phyloP scores from a whole-genome alignment of 2,113 vertebrate species.

The Manacus vitellinus region DNA sequence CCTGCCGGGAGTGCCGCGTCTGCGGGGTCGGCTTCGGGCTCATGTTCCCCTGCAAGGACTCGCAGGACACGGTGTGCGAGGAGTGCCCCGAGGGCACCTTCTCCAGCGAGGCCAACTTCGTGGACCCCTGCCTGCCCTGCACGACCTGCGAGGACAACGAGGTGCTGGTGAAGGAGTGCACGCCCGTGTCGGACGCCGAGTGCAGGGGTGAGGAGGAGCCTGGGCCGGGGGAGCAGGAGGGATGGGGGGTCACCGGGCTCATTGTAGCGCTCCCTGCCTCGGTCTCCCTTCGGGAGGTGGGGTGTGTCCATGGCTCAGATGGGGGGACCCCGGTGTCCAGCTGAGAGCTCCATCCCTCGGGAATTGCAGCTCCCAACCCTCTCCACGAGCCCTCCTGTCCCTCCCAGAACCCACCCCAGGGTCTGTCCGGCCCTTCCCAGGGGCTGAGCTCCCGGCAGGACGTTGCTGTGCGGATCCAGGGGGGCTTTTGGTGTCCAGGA shows the following conservation, averaged over 20 bases:
- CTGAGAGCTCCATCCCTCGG: not conserved
- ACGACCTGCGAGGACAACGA: slow-evolving; percentile 88
- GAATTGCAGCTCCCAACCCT: fast-evolving
- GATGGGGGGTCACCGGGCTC: fast-evolving
- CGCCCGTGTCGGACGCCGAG: slow-evolving; percentile 74
- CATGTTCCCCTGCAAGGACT: slow-evolving; percentile 77
- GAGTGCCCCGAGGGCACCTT: slow-evolving; percentile 86
- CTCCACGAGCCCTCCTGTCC: fast-evolving
- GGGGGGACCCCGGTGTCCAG: not conserved
- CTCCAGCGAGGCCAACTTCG: slow-evolving; percentile 89
- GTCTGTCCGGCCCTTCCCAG: not conserved
- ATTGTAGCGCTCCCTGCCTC: not conserved
- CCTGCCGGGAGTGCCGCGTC: slow-evolving; percentile 81
- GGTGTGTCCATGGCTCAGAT: fast-evolving
- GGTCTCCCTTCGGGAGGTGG: not conserved
- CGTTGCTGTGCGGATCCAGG: fast-evolving
- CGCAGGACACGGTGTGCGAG: slow-evolving; percentile 89
- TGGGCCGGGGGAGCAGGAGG: fast-evolving
- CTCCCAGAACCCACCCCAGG: too few relatives aligned
- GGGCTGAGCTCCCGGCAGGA: not conserved
- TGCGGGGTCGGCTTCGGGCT: slow-evolving; percentile 87
- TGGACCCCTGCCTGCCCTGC: slow-evolving; percentile 96
- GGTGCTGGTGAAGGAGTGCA: slow-evolving; percentile 80
- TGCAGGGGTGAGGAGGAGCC: slow-evolving; percentile 80
- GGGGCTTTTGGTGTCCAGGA: not conserved